Evolutionary conservation across 1,140 invertebrate genomes (phyloP).

Genomic region (Zophobas atratus): DNA sequence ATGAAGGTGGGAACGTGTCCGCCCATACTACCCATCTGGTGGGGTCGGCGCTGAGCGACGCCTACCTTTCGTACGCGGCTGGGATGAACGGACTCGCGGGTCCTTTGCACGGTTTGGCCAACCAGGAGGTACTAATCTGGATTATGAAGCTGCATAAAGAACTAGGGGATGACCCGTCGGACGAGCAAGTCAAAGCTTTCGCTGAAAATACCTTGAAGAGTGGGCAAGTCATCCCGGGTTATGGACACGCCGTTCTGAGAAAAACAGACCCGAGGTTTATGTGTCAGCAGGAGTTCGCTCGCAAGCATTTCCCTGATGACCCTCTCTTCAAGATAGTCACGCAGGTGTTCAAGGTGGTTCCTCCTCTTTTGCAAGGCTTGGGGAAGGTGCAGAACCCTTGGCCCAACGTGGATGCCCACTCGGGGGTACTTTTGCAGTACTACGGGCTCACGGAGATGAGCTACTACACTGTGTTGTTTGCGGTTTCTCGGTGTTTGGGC

Average conservation of each 20-base stretch:
- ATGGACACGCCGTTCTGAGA: slow-evolving; percentile 91
- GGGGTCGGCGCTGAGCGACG: slow-evolving; percentile 89
- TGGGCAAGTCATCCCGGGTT: slow-evolving; percentile 92
- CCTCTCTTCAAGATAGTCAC: slow-evolving; percentile 85
- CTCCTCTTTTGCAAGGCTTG: slow-evolving; percentile 86
- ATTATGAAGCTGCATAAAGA: slow-evolving; percentile 79
- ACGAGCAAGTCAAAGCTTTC: slow-evolving; percentile 87
- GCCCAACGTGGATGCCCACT: slow-evolving; percentile 96
- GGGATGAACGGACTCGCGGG: slow-evolving; percentile 91
- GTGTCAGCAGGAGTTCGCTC: slow-evolving; percentile 90
- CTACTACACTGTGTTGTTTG: slow-evolving; percentile 95
- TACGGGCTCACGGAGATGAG: slow-evolving; percentile 95
- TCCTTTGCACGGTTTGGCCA: slow-evolving; percentile 93
- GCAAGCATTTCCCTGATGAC: slow-evolving; percentile 91
- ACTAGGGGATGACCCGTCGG: slow-evolving; percentile 80
- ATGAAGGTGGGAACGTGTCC: slow-evolving; percentile 92
- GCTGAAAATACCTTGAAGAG: slow-evolving; percentile 91
- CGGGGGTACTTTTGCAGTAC: slow-evolving; percentile 89
- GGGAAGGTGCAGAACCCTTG: slow-evolving; percentile 96
- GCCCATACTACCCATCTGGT: slow-evolving; percentile 92
- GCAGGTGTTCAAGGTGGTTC: slow-evolving; percentile 89
- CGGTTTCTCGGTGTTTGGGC: slow-evolving; percentile 90
- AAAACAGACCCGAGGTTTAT: slow-evolving; percentile 93
- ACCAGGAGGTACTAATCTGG: slow-evolving; percentile 87
- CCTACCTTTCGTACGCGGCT: slow-evolving; percentile 89